These are phyloP conservation scores for Leucophora obtusa DNA, from an alignment of 2,888 invertebrate species.

Conservation along the genomic window DNA sequence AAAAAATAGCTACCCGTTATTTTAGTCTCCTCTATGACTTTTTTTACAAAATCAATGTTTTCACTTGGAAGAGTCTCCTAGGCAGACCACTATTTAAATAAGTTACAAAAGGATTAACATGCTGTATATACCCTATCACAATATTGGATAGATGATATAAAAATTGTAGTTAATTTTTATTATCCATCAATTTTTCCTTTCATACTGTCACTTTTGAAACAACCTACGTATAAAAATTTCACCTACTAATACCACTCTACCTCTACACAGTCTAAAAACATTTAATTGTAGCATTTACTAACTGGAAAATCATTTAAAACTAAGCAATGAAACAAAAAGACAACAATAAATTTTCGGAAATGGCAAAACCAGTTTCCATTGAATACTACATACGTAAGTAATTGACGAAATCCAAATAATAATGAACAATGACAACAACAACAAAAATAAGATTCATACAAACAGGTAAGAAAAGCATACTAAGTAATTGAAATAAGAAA, in stretches of 20 bases:
- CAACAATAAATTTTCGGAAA: constrained; percentile 13
- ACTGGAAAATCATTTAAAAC: neutral
- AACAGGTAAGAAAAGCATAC: neutral
- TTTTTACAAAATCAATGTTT: too few relatives aligned
- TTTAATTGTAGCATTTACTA: neutral
- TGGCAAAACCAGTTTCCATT: constrained; percentile 47
- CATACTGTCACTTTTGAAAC: neutral
- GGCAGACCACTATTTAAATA: too few relatives aligned
- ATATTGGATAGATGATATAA: too few relatives aligned
- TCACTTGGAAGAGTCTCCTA: too few relatives aligned
- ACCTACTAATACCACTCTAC: neutral
- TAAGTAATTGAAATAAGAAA: neutral
- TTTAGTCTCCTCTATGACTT: too few relatives aligned
- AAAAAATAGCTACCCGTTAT: too few relatives aligned
- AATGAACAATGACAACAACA: neutral
- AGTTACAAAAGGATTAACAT: too few relatives aligned
- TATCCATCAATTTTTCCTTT: too few relatives aligned
- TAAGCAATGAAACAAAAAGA: neutral
- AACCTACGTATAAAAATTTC: neutral
- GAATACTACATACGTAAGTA: constrained; percentile 41
- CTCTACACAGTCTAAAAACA: neutral
- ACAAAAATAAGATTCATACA: neutral
- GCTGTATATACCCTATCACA: too few relatives aligned
- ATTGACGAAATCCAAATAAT: constrained; percentile 24
- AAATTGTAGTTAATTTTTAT: too few relatives aligned